phyloP scores from a whole-genome alignment of 2,888 invertebrate species.

The Epinotia nisella region DNA sequence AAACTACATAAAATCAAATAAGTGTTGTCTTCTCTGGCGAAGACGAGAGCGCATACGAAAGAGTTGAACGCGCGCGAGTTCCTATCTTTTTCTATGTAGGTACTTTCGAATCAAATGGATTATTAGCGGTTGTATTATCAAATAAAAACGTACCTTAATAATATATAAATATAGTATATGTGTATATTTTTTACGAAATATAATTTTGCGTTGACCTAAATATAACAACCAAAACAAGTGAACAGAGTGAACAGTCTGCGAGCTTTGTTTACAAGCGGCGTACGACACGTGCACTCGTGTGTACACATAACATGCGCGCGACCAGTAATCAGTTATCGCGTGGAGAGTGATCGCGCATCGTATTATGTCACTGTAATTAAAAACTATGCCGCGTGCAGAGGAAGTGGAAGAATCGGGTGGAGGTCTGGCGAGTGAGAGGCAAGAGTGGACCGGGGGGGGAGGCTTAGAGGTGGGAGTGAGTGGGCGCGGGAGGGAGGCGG shows the following conservation, averaged over 20 bases:
- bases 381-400: slow-evolving; percentile 57
- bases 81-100: not conserved
- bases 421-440: slow-evolving; percentile 43
- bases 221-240: slow-evolving; percentile 23
- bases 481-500: slow-evolving; percentile 44
- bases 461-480: slow-evolving; percentile 48
- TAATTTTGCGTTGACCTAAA: not conserved
- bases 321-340: slow-evolving; percentile 67
- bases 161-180: not conserved
- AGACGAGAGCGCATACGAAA: slow-evolving; percentile 22
- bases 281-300: slow-evolving; percentile 66
- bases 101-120: not conserved
- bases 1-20: not conserved
- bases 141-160: not conserved
- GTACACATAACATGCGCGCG: slow-evolving; percentile 59
- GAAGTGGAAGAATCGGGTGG: slow-evolving; percentile 45
- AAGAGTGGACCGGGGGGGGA: slow-evolving; percentile 45
- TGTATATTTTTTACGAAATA: not conserved
- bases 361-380: slow-evolving; percentile 72
- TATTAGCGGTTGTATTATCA: not conserved
- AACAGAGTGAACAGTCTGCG: slow-evolving; percentile 49
- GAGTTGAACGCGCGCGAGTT: slow-evolving; percentile 36
- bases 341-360: slow-evolving; percentile 70
- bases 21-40: not conserved
- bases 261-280: slow-evolving; percentile 68